Base-by-base conservation (phyloP, 2,797 vertebrate genomes). In the Hippocampus kuda region DNA sequence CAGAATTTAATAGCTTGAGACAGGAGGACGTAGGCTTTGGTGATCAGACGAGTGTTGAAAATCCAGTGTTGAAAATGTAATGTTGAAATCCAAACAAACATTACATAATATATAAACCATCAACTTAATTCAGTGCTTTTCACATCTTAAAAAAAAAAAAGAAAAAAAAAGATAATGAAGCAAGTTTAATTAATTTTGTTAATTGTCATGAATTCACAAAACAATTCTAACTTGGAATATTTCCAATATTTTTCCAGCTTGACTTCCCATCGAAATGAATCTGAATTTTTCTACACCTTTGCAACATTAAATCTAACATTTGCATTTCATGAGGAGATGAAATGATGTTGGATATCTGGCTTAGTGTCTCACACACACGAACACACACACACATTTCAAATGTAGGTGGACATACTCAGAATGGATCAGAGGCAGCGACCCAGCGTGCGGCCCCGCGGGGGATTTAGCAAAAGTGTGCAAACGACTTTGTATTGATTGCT, bases 401-500 rank as follows among this genome's bases (percentile, higher is more conserved):
- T 66, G 7, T 15, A 66, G 38, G 18, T 30, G 24, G 26, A 44
- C 24, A 24, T 34, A 61, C 1, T 46, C n/a, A 27, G 24, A 46
- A 26, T 8, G 24, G 44, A 65, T 48, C 63, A 27, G n/a, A 26
- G 42, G 41, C 22, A 64, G n/a, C 16, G 9, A 18, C 42, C 24
- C 63, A 48, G 15, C 46, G 22, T 53, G 27, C n/a, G 16, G 20
- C 26, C 9, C 30, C 9, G 4, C n/a, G 60, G 48, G 48, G 64
- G 30, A 69, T 79, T 73, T 73, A 53, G 27, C 71, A 77, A 71
- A 67, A 56, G 66, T 72, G 69, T 68, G 66, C 63, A 70, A 68
- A 79, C 68, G 34, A 42, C 60, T 80, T 79, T 72, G 68, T 81
- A 86, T 78, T 72, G 85, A 82, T 79, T 79, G 66, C 48, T 74